Percentiles rank a stretch among this genome's conserved stretches.
These are phyloP conservation scores for Colletes collaris DNA, from an alignment of 2,888 invertebrate genomes.

Conservation along the genomic window DNA sequence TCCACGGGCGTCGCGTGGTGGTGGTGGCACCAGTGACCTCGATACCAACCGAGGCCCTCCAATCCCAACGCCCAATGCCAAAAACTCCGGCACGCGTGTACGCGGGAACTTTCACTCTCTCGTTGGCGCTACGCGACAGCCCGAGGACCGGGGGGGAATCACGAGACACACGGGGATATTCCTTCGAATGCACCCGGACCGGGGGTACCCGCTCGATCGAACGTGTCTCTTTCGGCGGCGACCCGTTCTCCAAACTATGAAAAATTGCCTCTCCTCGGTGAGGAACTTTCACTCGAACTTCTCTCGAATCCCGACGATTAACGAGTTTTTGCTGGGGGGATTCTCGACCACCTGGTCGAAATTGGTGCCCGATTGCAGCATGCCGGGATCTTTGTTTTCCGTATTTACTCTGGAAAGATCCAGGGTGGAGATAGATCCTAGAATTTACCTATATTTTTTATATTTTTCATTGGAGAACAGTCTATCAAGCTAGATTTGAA, in stretches of 20 bases:
- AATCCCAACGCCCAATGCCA: conserved; percentile 80
- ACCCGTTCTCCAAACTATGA: neutral
- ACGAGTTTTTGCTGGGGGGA: neutral
- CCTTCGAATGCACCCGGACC: no score
- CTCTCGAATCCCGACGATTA: no score
- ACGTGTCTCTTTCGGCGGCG: neutral
- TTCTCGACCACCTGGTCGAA: no score
- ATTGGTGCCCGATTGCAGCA: no score
- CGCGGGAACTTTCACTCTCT: conserved; percentile 73
- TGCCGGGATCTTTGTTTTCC: no score
- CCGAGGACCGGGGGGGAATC: neutral
- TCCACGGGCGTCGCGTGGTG: conserved; percentile 70
- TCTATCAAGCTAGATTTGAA: no score
- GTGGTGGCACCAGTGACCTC: conserved; percentile 82
- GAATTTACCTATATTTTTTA: no score
- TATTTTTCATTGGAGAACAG: no score
- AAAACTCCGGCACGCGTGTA: conserved; percentile 72
- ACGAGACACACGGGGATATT: neutral
- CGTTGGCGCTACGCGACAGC: conserved; percentile 33
- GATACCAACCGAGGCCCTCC: conserved; percentile 79
- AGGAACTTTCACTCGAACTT: conserved; percentile 33
- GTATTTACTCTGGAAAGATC: no score
- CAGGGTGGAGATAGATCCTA: no score
- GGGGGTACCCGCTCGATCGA: neutral
- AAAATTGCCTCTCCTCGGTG: conserved; percentile 1